Percentiles rank a stretch among this genome's conserved stretches.
Evolutionary conservation across 2,888 invertebrate species (phyloP).

Genomic region (Calephelis perditalis): DNA sequence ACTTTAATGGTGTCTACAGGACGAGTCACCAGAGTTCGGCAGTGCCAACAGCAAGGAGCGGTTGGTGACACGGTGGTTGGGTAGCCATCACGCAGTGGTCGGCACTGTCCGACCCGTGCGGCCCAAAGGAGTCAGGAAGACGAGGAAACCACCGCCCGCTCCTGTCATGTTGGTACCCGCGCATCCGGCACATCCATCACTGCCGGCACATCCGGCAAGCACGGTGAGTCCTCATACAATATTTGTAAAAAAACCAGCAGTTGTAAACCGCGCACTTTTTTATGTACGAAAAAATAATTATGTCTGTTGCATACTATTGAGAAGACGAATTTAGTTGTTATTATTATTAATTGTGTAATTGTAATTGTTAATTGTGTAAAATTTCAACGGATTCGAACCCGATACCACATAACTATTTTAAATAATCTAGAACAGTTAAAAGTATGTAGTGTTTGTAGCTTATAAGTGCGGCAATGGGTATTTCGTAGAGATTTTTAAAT

Average conservation of each 20-base stretch:
- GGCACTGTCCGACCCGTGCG: conserved; percentile 30
- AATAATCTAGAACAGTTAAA: too few relatives aligned
- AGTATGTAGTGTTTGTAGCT: too few relatives aligned
- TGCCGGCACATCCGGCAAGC: conserved; percentile 54
- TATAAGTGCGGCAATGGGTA: too few relatives aligned
- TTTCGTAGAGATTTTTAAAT: too few relatives aligned
- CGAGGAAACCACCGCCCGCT: conserved; percentile 43
- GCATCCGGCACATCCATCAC: conserved; percentile 60
- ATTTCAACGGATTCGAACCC: too few relatives aligned
- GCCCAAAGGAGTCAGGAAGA: conserved; percentile 49
- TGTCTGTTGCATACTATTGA: too few relatives aligned
- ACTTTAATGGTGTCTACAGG: conserved; percentile 24
- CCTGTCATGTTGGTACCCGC: conserved; percentile 60
- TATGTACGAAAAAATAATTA: neutral
- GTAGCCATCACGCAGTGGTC: conserved; percentile 49
- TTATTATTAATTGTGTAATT: too few relatives aligned
- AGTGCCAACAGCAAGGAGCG: conserved; percentile 75
- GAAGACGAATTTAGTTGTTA: too few relatives aligned
- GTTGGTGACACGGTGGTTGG: conserved; percentile 78
- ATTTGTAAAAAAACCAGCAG: too few relatives aligned
- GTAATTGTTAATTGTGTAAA: too few relatives aligned
- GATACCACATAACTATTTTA: too few relatives aligned
- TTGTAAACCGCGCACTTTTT: neutral
- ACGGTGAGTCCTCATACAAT: conserved; percentile 48
- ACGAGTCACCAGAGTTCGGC: conserved; percentile 55